Evolutionary conservation across 2,113 vertebrate species (phyloP), one percentile per base, ranked within the genome.

Genomic region (Genyomyrus donnyi): DNA sequence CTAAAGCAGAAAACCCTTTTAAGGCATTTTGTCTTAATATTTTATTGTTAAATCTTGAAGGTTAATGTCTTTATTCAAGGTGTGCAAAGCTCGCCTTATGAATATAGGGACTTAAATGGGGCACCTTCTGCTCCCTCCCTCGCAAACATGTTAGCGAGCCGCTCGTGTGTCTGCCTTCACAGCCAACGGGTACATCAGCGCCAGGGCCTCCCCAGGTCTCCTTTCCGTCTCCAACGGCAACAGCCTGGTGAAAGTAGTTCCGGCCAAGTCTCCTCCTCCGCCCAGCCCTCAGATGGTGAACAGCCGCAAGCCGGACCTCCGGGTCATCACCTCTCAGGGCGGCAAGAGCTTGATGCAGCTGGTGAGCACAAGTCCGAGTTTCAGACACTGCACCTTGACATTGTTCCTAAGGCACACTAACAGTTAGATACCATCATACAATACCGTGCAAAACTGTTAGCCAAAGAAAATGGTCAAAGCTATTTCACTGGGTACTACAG

Each of bases 111-210:
- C 24, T 48, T n/a, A 62, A 35, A 46, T 53, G 85, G 24, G n/a
- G 1, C 19, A 31, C 50, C 85, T 8, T 21, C 49, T 35, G 50
- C 17, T 53, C 83, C 74, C 83, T 85, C 45, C 83, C 42, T 46
- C 39, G 21, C 8, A 45, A n/a, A n/a, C 39, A 48, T 84, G 48
- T 27, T 8, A 48, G 50, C 56, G 21, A 84, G 90, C 90, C 84
- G 88, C 91, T 92, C 48, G 84, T 90, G 91, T 92, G 91, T 92
- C 21, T 84, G 19, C 91, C 91, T 91, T 85, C 91, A 13, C 83
- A 99, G 98, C 97, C 56, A 99, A 99, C 0, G 98, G 98, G 92
- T 99, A 99, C 15, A 96, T 97, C 93, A 99, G 98, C 48, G 98
- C 98, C 92, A 96, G 98, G 92, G 97, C 98, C 92, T 99, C 98